These are phyloP conservation scores for Drosophila macrospina DNA, from an alignment of 2,888 invertebrate genomes.

Conservation along the genomic window DNA sequence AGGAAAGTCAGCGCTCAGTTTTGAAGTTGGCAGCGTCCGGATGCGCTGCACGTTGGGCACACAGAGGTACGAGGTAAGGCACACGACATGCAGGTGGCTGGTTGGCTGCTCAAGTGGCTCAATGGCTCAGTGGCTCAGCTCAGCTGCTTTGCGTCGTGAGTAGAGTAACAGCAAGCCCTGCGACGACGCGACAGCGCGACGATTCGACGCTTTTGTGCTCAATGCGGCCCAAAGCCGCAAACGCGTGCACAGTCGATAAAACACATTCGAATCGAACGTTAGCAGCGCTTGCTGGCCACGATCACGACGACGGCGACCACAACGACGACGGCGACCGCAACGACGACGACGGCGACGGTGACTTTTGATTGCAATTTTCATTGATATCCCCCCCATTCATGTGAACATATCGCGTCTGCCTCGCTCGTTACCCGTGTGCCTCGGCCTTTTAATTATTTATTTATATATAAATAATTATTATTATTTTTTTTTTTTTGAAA, in stretches of 20 bases:
- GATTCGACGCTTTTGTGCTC: constrained; percentile 48
- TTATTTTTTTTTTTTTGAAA: constrained; percentile 34
- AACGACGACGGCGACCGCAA: constrained; percentile 13
- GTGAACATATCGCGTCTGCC: constrained; percentile 37
- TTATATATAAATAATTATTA: too few species aligned
- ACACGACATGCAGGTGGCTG: constrained; percentile 70
- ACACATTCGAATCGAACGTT: constrained; percentile 79
- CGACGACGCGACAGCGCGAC: constrained; percentile 48
- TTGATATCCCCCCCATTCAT: constrained; percentile 72
- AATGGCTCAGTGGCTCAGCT: constrained; percentile 29
- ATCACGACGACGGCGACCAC: constrained; percentile 15
- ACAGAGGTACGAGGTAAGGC: constrained; percentile 48
- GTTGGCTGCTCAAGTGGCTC: constrained; percentile 24
- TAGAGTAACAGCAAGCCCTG: constrained; percentile 63
- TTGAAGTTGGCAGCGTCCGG: constrained; percentile 45
- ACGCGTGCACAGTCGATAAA: constrained; percentile 79
- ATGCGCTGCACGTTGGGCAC: constrained; percentile 61
- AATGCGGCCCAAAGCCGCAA: constrained; percentile 54
- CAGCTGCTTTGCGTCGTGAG: constrained; percentile 28
- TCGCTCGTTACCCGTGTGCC: not conserved
- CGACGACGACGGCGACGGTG: constrained; percentile 32
- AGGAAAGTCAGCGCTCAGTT: constrained; percentile 49
- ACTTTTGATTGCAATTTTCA: constrained; percentile 68
- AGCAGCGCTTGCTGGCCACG: constrained; percentile 56
- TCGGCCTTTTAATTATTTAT: too few species aligned